A percentile compares a stretch with the other conserved stretches of the same genome.
Conservation (phyloP, 2,113 vertebrate species). For the Taurulus bubalis region DNA sequence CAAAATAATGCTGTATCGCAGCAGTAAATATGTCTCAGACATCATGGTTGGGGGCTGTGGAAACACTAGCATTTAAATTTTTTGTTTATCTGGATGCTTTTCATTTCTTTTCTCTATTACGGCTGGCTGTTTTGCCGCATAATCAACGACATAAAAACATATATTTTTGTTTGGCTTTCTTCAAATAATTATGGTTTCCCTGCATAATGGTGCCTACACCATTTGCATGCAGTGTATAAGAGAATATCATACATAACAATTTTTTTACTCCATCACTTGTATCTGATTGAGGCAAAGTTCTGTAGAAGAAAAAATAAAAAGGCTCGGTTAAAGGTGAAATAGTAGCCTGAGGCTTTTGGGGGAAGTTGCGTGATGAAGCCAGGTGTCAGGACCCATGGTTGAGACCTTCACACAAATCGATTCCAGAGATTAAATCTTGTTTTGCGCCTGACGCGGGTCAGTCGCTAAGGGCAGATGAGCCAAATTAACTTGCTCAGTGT, state of each 20-base stretch:
- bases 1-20: not conserved
- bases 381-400: slow-evolving; percentile 62
- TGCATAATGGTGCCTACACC: not conserved
- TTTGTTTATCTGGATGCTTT: slow-evolving; percentile 18
- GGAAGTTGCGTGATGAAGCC: slow-evolving; percentile 56
- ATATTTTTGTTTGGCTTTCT: not conserved
- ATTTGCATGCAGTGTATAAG: slow-evolving; percentile 25
- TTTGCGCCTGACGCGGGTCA: slow-evolving; percentile 70
- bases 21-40: not conserved
- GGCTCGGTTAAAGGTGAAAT: slow-evolving; percentile 41
- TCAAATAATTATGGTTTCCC: too few species aligned
- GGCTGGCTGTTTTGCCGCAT: slow-evolving; percentile 9
- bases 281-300: slow-evolving; percentile 24
- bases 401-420: slow-evolving; percentile 75
- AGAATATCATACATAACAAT: not conserved
- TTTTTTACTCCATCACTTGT: not conserved
- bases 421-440: slow-evolving; percentile 80
- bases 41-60: not conserved
- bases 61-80: not conserved
- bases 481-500: slow-evolving; percentile 68
- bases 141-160: slow-evolving; percentile 5
- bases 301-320: slow-evolving; percentile 27
- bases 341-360: slow-evolving; percentile 48
- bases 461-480: slow-evolving; percentile 62
- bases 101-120: slow-evolving; percentile 10